Percentiles rank a stretch among this genome's conserved stretches.
Evolutionary conservation across 2,888 invertebrate genomes (phyloP).

Genomic region (Parnassius glacialis): DNA sequence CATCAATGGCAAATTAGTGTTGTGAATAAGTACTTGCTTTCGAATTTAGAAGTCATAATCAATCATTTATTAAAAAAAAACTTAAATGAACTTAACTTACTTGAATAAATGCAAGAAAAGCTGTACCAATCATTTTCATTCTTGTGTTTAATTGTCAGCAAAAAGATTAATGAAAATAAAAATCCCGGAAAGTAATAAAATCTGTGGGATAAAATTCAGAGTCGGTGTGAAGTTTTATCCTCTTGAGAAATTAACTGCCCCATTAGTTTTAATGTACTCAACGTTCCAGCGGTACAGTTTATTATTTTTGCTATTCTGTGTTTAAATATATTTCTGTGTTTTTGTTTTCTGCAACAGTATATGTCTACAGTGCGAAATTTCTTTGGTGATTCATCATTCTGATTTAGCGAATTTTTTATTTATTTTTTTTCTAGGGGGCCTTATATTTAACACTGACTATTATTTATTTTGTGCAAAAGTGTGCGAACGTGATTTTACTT

Average conservation of each 20-base stretch:
- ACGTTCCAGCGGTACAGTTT: constrained; percentile 56
- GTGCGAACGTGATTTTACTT: neutral
- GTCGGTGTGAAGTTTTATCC: constrained; percentile 44
- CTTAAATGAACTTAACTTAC: no score
- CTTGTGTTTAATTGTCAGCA: neutral
- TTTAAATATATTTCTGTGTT: constrained; percentile 23
- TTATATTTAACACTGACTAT: no score
- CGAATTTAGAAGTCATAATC: no score
- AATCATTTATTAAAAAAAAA: no score
- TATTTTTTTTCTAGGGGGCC: no score
- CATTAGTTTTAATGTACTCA: constrained; percentile 79
- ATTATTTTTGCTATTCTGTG: constrained; percentile 65
- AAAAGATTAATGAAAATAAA: constrained; percentile 14
- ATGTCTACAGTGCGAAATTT: neutral
- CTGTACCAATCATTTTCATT: neutral
- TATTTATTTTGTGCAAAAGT: no score
- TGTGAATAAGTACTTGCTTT: no score
- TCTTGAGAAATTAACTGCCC: constrained; percentile 79
- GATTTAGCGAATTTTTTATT: neutral
- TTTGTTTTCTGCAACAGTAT: neutral
- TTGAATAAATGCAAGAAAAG: no score
- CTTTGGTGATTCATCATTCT: neutral
- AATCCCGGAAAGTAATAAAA: constrained; percentile 17
- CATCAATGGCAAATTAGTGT: no score
- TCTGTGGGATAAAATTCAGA: constrained; percentile 23